Evolutionary conservation across 2,888 invertebrate genomes (phyloP).

Genomic region (Phaonia tiefii): DNA sequence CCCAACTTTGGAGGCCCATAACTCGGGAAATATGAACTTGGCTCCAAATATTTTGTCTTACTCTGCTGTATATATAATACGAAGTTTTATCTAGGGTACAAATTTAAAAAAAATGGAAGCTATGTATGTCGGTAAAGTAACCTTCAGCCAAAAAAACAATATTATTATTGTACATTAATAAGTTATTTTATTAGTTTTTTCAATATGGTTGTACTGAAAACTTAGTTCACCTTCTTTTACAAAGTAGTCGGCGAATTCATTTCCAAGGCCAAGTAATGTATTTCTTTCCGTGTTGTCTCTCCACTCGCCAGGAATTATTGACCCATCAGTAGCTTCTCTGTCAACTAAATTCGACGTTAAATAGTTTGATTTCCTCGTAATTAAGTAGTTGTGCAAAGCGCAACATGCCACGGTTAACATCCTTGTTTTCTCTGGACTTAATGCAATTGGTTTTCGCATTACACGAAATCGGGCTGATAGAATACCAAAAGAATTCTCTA

Average conservation of each 20-base stretch:
- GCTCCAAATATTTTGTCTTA: too few relatives aligned
- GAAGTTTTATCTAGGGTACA: too few relatives aligned
- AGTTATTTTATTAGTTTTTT: background rate
- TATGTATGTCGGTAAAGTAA: too few relatives aligned
- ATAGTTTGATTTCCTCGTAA: constrained; percentile 15
- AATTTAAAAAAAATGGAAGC: too few relatives aligned
- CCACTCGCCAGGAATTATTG: constrained; percentile 31
- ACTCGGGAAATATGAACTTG: too few relatives aligned
- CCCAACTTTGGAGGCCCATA: too few relatives aligned
- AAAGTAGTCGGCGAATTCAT: constrained; percentile 9
- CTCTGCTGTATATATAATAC: too few relatives aligned
- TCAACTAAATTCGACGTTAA: constrained; percentile 30
- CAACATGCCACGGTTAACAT: background rate
- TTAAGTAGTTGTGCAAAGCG: constrained; percentile 18
- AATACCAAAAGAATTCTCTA: constrained; percentile 41
- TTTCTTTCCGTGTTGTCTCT: background rate
- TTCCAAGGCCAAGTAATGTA: too few relatives aligned
- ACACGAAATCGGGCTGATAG: constrained; percentile 12
- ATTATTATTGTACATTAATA: too few relatives aligned
- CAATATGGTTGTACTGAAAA: constrained; percentile 11
- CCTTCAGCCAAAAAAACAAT: too few relatives aligned
- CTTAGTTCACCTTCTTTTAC: constrained; percentile 7
- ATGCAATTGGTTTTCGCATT: constrained; percentile 2
- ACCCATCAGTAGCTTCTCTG: constrained; percentile 22
- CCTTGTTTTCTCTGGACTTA: constrained; percentile 3